phyloP scores from a whole-genome alignment of 1,140 invertebrate genomes.

The Frieseomelitta varia region DNA sequence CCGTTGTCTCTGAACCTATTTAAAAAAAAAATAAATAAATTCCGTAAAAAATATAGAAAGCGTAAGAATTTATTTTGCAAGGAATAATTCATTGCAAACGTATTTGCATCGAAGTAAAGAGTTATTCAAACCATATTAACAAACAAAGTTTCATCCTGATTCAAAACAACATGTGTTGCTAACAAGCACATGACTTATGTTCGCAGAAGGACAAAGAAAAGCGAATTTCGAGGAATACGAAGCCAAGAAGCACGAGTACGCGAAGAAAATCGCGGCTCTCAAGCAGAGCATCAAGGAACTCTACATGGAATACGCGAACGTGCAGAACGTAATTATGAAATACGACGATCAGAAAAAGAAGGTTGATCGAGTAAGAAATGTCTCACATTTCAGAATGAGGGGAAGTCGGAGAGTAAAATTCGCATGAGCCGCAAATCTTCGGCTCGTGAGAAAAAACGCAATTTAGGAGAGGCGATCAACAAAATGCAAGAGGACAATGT shows the following conservation, averaged over 20 bases:
- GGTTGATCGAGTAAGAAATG: background rate
- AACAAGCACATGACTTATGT: background rate
- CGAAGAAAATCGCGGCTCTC: slow-evolving; percentile 86
- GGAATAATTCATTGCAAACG: too few species aligned
- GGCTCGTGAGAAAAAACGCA: slow-evolving; percentile 75
- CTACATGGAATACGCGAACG: slow-evolving; percentile 83
- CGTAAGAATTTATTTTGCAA: too few species aligned
- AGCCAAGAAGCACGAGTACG: slow-evolving; percentile 87
- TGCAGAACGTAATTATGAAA: slow-evolving; percentile 79
- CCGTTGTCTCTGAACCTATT: background rate
- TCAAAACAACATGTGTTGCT: slow-evolving; percentile 20
- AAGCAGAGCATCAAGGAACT: slow-evolving; percentile 88
- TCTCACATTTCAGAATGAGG: slow-evolving; percentile 74
- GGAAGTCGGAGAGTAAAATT: slow-evolving; percentile 72
- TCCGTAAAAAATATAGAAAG: too few species aligned
- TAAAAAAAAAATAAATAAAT: too few species aligned
- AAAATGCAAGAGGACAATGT: slow-evolving; percentile 89
- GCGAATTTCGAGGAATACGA: slow-evolving; percentile 91
- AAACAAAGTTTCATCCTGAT: slow-evolving; percentile 12
- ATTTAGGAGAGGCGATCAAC: slow-evolving; percentile 83
- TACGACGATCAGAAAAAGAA: background rate
- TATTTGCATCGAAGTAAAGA: background rate
- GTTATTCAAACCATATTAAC: background rate
- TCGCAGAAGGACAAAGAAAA: slow-evolving; percentile 90
- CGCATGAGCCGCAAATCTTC: slow-evolving; percentile 73